A percentile compares a stretch with the other conserved stretches of the same genome.
Conservation (phyloP, 2,113 vertebrate species). For the Festucalex cinctus region DNA sequence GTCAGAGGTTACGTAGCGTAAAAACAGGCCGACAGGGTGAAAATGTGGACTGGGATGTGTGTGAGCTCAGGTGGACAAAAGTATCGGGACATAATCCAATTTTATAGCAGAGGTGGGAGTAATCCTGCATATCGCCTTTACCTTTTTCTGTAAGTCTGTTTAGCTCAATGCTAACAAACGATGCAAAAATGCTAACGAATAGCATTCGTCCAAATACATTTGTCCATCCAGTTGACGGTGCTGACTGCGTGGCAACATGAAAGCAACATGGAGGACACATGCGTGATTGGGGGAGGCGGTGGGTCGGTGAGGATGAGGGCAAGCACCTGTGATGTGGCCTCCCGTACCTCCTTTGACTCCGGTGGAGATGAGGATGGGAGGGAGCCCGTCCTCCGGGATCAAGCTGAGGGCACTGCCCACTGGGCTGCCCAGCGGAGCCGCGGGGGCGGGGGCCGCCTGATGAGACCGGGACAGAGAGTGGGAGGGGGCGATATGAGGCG, state of each 20-base stretch:
- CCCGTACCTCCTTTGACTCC: slow-evolving; percentile 98
- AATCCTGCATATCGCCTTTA: too few species aligned
- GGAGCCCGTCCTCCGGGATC: slow-evolving; percentile 96
- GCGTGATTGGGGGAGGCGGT: slow-evolving; percentile 21
- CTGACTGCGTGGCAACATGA: background rate
- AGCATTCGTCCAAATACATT: background rate
- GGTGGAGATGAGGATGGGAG: slow-evolving; percentile 98
- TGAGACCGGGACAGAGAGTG: slow-evolving; percentile 34
- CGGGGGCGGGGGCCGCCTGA: slow-evolving; percentile 74
- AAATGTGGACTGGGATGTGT: background rate
- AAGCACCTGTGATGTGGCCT: slow-evolving; percentile 79
- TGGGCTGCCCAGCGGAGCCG: slow-evolving; percentile 85
- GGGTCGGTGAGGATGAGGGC: slow-evolving; percentile 69
- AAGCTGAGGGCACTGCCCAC: slow-evolving; percentile 95
- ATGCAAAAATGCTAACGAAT: too few species aligned
- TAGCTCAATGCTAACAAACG: too few species aligned
- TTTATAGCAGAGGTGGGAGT: background rate
- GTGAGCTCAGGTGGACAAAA: background rate
- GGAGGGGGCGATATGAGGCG: background rate
- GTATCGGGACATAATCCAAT: background rate
- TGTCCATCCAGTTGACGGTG: background rate
- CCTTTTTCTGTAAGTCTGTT: too few species aligned
- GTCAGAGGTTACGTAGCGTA: background rate
- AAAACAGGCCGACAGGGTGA: background rate
- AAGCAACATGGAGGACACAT: background rate